Conservation (phyloP, 2,113 vertebrate genomes). For the Rhea pennata region DNA sequence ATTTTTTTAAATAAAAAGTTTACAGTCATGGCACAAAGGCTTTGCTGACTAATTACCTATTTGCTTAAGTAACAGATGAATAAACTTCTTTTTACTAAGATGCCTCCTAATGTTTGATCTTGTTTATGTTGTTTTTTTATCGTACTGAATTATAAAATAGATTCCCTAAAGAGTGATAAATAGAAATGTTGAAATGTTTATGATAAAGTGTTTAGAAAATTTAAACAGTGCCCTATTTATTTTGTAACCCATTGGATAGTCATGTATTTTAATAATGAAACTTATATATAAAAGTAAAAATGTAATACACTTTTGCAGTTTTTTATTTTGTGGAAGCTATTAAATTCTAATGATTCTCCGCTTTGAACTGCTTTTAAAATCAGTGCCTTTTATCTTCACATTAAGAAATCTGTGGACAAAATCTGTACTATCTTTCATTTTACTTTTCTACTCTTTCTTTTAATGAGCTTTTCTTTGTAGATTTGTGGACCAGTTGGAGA, state of each 20-base stretch:
- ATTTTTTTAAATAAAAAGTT: slow-evolving; percentile 82
- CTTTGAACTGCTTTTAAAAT: not conserved
- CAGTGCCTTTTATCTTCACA: not conserved
- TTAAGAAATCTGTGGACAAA: not conserved
- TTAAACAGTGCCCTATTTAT: not conserved
- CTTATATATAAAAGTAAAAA: not conserved
- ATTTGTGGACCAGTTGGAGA: not conserved
- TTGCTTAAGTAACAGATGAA: slow-evolving; percentile 44
- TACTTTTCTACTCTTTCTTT: not conserved
- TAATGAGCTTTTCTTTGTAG: not conserved
- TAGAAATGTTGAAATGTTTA: not conserved
- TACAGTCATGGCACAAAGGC: slow-evolving; percentile 60
- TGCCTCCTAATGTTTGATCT: not conserved
- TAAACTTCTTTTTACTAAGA: slow-evolving; percentile 50
- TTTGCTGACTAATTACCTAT: slow-evolving; percentile 51
- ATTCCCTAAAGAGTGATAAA: not conserved
- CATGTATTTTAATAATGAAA: not conserved
- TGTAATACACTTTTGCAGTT: not conserved
- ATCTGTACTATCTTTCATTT: not conserved
- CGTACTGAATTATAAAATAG: not conserved
- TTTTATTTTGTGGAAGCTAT: not conserved
- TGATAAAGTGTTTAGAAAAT: not conserved
- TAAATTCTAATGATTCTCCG: not conserved
- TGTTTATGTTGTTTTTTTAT: not conserved
- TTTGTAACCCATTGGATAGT: not conserved